Evolutionary conservation across 2,888 invertebrate genomes (phyloP), one percentile per base, ranked within the genome.

Genomic region (Xestobium rufovillosum): DNA sequence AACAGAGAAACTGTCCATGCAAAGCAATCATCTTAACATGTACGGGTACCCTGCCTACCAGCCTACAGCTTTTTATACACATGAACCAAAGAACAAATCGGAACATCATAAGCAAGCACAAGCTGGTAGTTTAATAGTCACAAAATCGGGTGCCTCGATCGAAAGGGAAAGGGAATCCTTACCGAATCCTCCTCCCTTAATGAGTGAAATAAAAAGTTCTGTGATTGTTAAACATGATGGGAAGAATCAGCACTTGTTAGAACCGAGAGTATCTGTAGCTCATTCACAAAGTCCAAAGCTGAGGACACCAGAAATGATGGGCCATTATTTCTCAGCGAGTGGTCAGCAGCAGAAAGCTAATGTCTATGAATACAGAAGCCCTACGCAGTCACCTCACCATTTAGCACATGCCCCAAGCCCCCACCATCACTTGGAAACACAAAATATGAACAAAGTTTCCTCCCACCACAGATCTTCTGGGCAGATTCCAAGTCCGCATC

Each of bases 181-280:
- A 37, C 76, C 78, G 40, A 80, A 78, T 45, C 79, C 79, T 11
- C 78, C 81, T 34, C 78, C 80, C 3, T 65, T 82, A 38, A 69
- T 80, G 48, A 70, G 74, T 44, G 80, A 80, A 59, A 67, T 71
- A 52, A 83, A 82, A 62, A 81, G 75, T 62, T 79, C 82, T 56
- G 84, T 84, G 59, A 84, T 84, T 61, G 84, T 84, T 42, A 83
- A 84, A 59, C 83, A 83, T 61, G 83, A 83, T 55, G 76, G 75
- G 35, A 78, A 81, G 60, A 66, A 66, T 39, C 58, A 65, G 3
- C 76, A 75, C 55, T 75, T 75, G 57, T 58, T 76, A 41, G 76
- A 77, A 31, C 49, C 59, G 3, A 51, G 63, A 36, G 60, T 57
- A 19, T 59, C 73, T 59, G 63, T 75, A 64, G 64, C 73, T 60